Conservation (phyloP, 2,888 invertebrate genomes). For the Drosophila tanythrix region DNA sequence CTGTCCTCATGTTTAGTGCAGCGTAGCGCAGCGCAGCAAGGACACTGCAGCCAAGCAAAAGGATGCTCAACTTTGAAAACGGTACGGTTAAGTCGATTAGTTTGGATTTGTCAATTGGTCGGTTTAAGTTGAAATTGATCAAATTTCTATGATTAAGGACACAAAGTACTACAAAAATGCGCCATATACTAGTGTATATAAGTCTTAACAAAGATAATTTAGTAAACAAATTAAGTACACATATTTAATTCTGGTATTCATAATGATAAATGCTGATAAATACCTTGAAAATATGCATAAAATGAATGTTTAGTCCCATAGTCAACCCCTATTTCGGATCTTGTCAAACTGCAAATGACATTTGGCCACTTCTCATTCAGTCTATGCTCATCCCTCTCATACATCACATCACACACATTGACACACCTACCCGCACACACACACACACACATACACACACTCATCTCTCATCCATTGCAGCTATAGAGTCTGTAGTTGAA, state of each 20-base stretch:
- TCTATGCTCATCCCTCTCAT: conserved; percentile 23
- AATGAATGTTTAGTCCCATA: conserved; percentile 8
- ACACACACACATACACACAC: conserved; percentile 8
- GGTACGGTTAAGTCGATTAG: conserved; percentile 65
- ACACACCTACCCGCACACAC: conserved; percentile 4
- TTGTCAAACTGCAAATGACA: conserved; percentile 77
- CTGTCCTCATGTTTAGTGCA: conserved; percentile 43
- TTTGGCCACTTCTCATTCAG: conserved; percentile 72
- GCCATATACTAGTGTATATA: not conserved
- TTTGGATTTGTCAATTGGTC: conserved; percentile 36
- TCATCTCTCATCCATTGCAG: conserved; percentile 35
- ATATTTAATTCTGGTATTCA: conserved; percentile 8
- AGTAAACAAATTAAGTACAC: not conserved
- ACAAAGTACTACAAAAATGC: not conserved
- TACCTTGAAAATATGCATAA: not conserved
- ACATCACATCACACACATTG: not conserved
- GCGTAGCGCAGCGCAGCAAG: conserved; percentile 50
- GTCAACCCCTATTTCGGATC: conserved; percentile 25
- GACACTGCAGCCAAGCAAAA: conserved; percentile 56
- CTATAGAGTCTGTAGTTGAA: conserved; percentile 21
- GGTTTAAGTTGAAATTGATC: conserved; percentile 52
- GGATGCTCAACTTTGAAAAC: conserved; percentile 33
- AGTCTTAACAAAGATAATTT: not conserved
- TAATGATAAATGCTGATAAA: not conserved
- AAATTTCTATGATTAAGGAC: conserved; percentile 42